Conservation (phyloP, 2,797 vertebrate species). For the Salmo trutta region DNA sequence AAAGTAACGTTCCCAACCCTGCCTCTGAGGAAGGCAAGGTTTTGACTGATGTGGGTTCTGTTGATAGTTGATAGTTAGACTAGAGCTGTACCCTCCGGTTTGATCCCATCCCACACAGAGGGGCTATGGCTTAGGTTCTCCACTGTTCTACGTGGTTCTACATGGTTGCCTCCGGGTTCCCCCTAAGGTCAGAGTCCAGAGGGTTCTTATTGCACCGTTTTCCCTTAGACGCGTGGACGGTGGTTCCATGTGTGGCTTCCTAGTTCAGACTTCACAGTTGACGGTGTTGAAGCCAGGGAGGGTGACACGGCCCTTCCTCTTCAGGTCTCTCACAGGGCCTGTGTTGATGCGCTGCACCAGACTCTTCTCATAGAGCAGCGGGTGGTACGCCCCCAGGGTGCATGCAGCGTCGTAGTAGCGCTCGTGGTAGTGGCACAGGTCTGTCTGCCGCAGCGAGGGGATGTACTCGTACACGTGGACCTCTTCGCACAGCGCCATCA, state of each 20-base stretch:
- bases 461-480: conserved; percentile 96
- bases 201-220: conserved; percentile 65
- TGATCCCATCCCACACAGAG: conserved; percentile 34
- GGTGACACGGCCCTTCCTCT: conserved; percentile 87
- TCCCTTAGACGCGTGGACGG: conserved; percentile 42
- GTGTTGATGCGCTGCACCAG: conserved; percentile 90
- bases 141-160: conserved; percentile 40
- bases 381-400: conserved; percentile 96
- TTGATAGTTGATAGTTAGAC: conserved; percentile 39
- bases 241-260: background rate
- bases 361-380: conserved; percentile 94
- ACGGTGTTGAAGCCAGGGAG: conserved; percentile 88
- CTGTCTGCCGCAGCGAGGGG: conserved; percentile 91
- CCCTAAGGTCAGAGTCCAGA: background rate
- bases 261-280: conserved; percentile 76
- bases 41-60: conserved; percentile 30
- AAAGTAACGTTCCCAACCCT: no score
- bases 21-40: background rate
- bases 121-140: conserved; percentile 68
- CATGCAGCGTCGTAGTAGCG: conserved; percentile 93
- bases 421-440: conserved; percentile 97
- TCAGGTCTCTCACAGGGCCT: conserved; percentile 83
- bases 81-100: conserved; percentile 14
- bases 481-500: conserved; percentile 94
- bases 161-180: conserved; percentile 50